Evolutionary conservation across 1,140 invertebrate genomes (phyloP), one percentile per base, ranked within the genome.

Genomic region (Mylabris phalerata): DNA sequence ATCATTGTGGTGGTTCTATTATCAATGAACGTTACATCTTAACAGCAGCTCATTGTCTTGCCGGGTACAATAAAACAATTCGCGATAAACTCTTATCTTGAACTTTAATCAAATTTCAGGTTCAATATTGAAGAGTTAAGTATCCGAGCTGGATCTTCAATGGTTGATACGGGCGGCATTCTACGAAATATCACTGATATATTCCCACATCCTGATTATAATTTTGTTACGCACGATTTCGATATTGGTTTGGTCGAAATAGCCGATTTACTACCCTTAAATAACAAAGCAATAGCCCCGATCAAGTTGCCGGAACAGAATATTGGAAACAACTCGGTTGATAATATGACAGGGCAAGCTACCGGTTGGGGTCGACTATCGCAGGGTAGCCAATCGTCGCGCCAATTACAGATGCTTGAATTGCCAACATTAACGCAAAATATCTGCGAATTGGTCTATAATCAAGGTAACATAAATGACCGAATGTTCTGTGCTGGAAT

Each of bases 401-500:
- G 39, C 7, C 42, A 54, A 45, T 32, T 56, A 4, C 54, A 56
- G 48, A 9, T 42, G 41, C 25, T 48, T 40, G 13, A 56, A 19
- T 13, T 48, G 13, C 54, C 46, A 6, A 48, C 46, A 7, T 27
- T 56, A 19, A 13, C 19, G 7, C 25, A 26, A 19, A 19, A 39
- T 40, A 7, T 13, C 3, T 56, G 44, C 32, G 32, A 4, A n/a
- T 9, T 26, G 24, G 19, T 54, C 0, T 45, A 54, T 11, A 32
- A 32, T 32, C 13, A 4, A 4, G 40, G 43, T 13, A n/a, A 13
- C n/a, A 26, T 62, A 9, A 54, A 48, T n/a, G 50, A 62, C 5
- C 51, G 55, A 47, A 75, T 76, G 56, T 55, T 77, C 3, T 78
- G 77, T 51, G 77, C 75, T 9, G 77, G 75, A 0, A 72, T 73